Evolutionary conservation across 2,888 invertebrate genomes (phyloP).

Genomic region (Papilio demoleus): DNA sequence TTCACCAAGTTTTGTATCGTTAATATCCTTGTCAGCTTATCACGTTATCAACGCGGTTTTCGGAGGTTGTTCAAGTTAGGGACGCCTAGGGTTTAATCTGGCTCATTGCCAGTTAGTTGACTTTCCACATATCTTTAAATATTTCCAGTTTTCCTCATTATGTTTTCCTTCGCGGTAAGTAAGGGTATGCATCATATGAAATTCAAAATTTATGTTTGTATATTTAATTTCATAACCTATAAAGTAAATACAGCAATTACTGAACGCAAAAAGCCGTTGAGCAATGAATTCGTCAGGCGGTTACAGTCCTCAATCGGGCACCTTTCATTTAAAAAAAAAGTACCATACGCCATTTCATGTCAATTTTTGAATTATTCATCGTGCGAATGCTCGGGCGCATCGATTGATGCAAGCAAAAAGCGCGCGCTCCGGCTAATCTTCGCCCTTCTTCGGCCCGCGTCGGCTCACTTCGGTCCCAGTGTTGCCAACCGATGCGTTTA

Average conservation of each 20-base stretch:
- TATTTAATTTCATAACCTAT: conserved; percentile 52
- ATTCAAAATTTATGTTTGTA: neutral
- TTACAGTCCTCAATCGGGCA: conserved; percentile 84
- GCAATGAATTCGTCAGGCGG: conserved; percentile 84
- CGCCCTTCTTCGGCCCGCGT: conserved; percentile 73
- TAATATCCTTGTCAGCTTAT: neutral
- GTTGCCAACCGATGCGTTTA: conserved; percentile 76
- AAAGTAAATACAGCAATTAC: conserved; percentile 79
- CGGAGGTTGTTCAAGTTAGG: neutral
- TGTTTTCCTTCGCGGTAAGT: neutral
- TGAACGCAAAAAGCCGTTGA: conserved; percentile 78
- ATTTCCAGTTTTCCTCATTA: neutral
- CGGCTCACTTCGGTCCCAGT: conserved; percentile 73
- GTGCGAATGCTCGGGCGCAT: conserved; percentile 83
- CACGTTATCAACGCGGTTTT: neutral
- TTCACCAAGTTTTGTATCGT: too few species aligned
- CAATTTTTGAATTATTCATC: conserved; percentile 84
- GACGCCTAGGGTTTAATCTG: neutral
- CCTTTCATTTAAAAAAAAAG: conserved; percentile 82
- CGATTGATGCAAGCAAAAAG: conserved; percentile 84
- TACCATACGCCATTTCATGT: conserved; percentile 84
- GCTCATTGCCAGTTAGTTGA: neutral
- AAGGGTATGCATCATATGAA: neutral
- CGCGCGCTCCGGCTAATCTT: conserved; percentile 80
- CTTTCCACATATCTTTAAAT: neutral